Conservation (phyloP, 1,140 invertebrate genomes). For the Arctopsyche grandis region DNA sequence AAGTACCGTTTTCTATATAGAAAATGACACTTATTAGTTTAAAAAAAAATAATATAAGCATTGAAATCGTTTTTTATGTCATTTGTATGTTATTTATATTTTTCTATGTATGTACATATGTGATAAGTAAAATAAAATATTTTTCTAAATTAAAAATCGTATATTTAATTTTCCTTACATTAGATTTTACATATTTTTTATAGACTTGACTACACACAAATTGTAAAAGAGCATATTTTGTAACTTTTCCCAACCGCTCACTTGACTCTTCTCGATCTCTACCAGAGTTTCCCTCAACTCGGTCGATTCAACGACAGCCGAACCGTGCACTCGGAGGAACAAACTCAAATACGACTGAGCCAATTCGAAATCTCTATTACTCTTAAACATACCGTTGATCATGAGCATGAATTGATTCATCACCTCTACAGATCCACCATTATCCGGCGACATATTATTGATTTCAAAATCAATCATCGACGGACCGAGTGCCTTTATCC, state of each 20-base stretch:
- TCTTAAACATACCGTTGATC: constrained; percentile 76
- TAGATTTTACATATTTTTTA: constrained; percentile 71
- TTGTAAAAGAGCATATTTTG: constrained; percentile 80
- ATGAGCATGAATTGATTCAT: constrained; percentile 86
- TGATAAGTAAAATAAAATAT: background rate
- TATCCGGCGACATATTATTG: constrained; percentile 78
- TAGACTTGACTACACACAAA: constrained; percentile 79
- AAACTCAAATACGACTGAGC: constrained; percentile 90
- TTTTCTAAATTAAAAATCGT: background rate
- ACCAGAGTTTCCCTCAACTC: constrained; percentile 69
- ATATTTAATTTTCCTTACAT: background rate
- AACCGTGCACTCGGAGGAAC: constrained; percentile 88
- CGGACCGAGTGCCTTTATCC: constrained; percentile 85
- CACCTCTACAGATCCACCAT: constrained; percentile 73
- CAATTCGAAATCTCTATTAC: constrained; percentile 90
- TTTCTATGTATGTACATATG: background rate
- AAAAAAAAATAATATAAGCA: no score
- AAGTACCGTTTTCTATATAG: no score
- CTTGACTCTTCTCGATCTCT: constrained; percentile 70
- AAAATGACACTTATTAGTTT: no score
- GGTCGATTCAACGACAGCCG: constrained; percentile 68
- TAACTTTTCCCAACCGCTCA: constrained; percentile 73
- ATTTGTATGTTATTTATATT: background rate
- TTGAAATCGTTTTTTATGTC: no score
- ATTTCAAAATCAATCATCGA: constrained; percentile 92